These are phyloP conservation scores for Orchesella cincta DNA, from an alignment of 1,140 invertebrate genomes.

Conservation along the genomic window DNA sequence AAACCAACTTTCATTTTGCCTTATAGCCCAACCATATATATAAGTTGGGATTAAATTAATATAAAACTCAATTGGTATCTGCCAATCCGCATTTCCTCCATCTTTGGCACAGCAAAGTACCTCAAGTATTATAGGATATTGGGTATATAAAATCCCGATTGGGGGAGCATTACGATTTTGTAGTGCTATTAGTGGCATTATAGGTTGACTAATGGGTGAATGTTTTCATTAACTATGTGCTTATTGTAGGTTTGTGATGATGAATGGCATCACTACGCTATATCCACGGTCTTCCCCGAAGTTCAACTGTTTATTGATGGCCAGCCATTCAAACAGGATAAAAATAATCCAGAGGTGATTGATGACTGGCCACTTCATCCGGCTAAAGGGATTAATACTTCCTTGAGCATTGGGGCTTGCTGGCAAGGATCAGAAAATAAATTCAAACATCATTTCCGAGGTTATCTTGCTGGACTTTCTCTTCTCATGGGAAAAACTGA, in stretches of 20 bases:
- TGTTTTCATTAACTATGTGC: background rate
- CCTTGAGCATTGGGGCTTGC: slow-evolving; percentile 90
- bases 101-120: too few relatives aligned
- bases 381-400: slow-evolving; percentile 89
- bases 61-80: too few relatives aligned
- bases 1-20: too few relatives aligned
- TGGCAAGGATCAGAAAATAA: slow-evolving; percentile 90
- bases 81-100: too few relatives aligned
- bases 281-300: slow-evolving; percentile 87
- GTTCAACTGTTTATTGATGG: slow-evolving; percentile 89
- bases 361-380: slow-evolving; percentile 99
- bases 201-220: slow-evolving; percentile 23
- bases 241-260: slow-evolving; percentile 83
- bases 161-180: background rate
- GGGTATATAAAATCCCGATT: background rate
- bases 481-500: slow-evolving; percentile 78
- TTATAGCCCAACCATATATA: too few relatives aligned
- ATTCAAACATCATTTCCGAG: slow-evolving; percentile 84
- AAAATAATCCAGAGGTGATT: slow-evolving; percentile 91
- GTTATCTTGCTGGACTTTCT: slow-evolving; percentile 83
- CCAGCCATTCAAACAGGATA: slow-evolving; percentile 73
- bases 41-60: too few relatives aligned
- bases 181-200: too few relatives aligned
- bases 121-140: too few relatives aligned
- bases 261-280: slow-evolving; percentile 97